Evolutionary conservation across 2,113 vertebrate genomes (phyloP).

Genomic region (Ranitomeya imitator): DNA sequence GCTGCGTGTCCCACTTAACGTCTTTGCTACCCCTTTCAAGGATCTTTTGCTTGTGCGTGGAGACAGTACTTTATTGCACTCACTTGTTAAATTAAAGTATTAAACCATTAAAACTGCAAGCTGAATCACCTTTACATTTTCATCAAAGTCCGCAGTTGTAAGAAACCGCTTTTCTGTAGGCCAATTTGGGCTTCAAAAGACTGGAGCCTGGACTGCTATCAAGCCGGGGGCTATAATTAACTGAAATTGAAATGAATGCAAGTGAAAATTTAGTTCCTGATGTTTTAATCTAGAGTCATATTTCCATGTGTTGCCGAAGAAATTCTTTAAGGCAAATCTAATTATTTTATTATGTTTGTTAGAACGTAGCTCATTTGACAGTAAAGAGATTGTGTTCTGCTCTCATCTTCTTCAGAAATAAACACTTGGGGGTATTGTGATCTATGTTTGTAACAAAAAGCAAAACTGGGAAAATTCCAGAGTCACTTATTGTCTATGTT

Average conservation of each 20-base stretch:
- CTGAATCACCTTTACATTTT: slow-evolving; percentile 70
- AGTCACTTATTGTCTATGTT: neutral
- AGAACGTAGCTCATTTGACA: slow-evolving; percentile 76
- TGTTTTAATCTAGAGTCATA: slow-evolving; percentile 80
- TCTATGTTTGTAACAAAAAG: neutral
- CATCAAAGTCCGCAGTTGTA: slow-evolving; percentile 76
- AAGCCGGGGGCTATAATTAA: slow-evolving; percentile 87
- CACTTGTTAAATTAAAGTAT: slow-evolving; percentile 65
- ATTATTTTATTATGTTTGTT: slow-evolving; percentile 81
- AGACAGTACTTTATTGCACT: slow-evolving; percentile 65
- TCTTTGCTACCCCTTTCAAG: neutral
- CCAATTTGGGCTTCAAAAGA: slow-evolving; percentile 78
- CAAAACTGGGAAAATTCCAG: neutral
- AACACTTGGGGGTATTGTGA: neutral
- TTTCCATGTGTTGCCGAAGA: slow-evolving; percentile 74
- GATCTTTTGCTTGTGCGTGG: slow-evolving; percentile 58
- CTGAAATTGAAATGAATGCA: slow-evolving; percentile 78
- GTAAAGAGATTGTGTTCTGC: slow-evolving; percentile 64
- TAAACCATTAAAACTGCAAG: slow-evolving; percentile 67
- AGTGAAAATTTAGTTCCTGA: slow-evolving; percentile 77
- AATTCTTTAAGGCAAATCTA: slow-evolving; percentile 80
- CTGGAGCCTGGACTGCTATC: slow-evolving; percentile 78
- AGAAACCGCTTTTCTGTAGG: slow-evolving; percentile 71
- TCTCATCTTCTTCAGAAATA: slow-evolving; percentile 2
- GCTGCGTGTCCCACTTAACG: slow-evolving; percentile 23